These are phyloP conservation scores for Eupithecia exiguata DNA, from an alignment of 2,888 invertebrate genomes.

Conservation along the genomic window DNA sequence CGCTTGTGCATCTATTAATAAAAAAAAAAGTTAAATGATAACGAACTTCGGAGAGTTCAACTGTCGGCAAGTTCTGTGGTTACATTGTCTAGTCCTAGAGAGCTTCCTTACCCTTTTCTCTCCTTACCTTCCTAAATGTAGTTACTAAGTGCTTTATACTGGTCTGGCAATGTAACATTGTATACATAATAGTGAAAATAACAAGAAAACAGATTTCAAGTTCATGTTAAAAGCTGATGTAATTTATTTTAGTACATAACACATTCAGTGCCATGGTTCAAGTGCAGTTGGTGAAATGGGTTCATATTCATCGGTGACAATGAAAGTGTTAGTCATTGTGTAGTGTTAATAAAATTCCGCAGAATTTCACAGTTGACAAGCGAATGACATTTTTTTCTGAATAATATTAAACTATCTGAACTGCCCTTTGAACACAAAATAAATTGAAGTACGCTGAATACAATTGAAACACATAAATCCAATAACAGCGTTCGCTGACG, in stretches of 20 bases:
- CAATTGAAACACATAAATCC: background rate
- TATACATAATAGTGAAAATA: background rate
- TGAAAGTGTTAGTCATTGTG: no score
- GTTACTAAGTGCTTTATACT: no score
- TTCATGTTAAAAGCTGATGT: no score
- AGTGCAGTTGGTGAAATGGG: no score
- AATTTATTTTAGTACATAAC: no score
- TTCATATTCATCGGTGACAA: no score
- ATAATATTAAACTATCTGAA: background rate
- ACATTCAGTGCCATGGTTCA: no score
- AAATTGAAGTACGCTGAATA: background rate
- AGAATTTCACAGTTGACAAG: background rate
- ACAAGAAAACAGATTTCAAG: no score
- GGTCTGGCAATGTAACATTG: background rate
- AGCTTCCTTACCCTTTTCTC: no score
- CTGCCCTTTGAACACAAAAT: background rate
- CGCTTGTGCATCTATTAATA: no score
- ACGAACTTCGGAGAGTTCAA: background rate
- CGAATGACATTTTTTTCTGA: background rate
- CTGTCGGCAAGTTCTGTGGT: background rate
- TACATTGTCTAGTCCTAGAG: background rate
- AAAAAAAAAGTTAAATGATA: background rate
- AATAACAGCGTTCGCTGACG: background rate
- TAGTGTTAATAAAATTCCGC: no score
- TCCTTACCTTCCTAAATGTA: no score